phyloP scores from a whole-genome alignment of 2,888 invertebrate genomes.

The Odontothrips loti region DNA sequence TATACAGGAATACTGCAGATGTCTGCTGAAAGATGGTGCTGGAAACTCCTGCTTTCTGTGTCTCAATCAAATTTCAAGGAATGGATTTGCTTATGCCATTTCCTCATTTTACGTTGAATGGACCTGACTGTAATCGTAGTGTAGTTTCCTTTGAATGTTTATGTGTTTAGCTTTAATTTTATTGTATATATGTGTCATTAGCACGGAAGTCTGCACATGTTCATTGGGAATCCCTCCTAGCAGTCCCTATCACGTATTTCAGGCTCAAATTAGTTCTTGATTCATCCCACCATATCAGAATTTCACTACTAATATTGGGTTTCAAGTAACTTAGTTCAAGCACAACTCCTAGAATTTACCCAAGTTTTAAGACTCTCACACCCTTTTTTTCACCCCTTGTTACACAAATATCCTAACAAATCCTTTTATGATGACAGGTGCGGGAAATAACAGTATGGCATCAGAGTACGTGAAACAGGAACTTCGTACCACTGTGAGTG shows the following conservation, averaged over 20 bases:
- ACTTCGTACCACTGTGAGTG: conserved; percentile 81
- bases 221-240: not conserved
- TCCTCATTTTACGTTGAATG: not conserved
- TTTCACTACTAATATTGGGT: not conserved
- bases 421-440: conserved; percentile 36
- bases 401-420: not conserved
- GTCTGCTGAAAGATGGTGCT: conserved; percentile 17
- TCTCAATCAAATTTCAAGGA: not conserved
- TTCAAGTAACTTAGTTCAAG: conserved; percentile 9
- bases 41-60: conserved; percentile 13
- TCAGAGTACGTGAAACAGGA: conserved; percentile 89
- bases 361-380: conserved; percentile 15
- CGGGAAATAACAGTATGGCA: conserved; percentile 54
- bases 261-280: not conserved
- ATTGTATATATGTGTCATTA: conserved; percentile 9
- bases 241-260: conserved; percentile 2
- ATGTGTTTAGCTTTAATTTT: conserved; percentile 11
- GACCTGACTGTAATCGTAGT: conserved; percentile 15
- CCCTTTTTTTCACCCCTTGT: not conserved
- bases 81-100: not conserved
- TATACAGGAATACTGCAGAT: conserved; percentile 24
- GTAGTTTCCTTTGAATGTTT: conserved; percentile 24
- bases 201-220: conserved; percentile 16
- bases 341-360: not conserved
- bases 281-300: not conserved